These are phyloP conservation scores for Apis dorsata DNA, from an alignment of 1,140 invertebrate species.

Conservation along the genomic window DNA sequence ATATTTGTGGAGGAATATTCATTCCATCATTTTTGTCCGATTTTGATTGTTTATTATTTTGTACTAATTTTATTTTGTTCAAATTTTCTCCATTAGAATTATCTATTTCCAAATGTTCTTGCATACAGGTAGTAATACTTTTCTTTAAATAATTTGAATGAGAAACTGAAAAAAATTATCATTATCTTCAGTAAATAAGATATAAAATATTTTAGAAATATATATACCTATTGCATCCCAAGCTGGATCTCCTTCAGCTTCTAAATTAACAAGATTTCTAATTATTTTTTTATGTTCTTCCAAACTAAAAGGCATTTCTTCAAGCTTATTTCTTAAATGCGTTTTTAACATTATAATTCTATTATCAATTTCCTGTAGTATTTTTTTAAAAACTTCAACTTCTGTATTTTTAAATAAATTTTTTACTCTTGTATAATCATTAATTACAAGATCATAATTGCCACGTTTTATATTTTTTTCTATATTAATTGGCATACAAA, in stretches of 20 bases:
- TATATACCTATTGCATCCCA: slow-evolving; percentile 91
- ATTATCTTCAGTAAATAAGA: neutral
- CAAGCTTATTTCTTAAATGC: slow-evolving; percentile 90
- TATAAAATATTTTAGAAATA: neutral
- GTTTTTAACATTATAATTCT: slow-evolving; percentile 91
- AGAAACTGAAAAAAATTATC: slow-evolving; percentile 69
- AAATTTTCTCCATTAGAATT: slow-evolving; percentile 63
- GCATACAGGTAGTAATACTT: slow-evolving; percentile 70
- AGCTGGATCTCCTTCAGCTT: slow-evolving; percentile 91
- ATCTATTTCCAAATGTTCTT: slow-evolving; percentile 70
- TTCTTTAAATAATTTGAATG: slow-evolving; percentile 76
- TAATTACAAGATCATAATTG: slow-evolving; percentile 98
- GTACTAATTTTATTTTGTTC: slow-evolving; percentile 65
- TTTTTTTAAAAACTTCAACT: slow-evolving; percentile 91
- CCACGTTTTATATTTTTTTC: slow-evolving; percentile 96
- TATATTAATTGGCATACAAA: slow-evolving; percentile 96
- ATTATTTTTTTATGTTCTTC: slow-evolving; percentile 97
- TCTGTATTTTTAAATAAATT: slow-evolving; percentile 98
- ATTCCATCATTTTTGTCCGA: slow-evolving; percentile 72
- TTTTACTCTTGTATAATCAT: slow-evolving; percentile 97
- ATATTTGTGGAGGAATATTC: slow-evolving; percentile 81
- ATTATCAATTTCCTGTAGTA: slow-evolving; percentile 94
- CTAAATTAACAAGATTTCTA: slow-evolving; percentile 87
- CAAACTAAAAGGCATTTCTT: slow-evolving; percentile 92
- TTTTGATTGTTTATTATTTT: slow-evolving; percentile 65